These are phyloP conservation scores for Drosophila seguyi DNA, from an alignment of 1,140 invertebrate genomes.

Conservation along the genomic window DNA sequence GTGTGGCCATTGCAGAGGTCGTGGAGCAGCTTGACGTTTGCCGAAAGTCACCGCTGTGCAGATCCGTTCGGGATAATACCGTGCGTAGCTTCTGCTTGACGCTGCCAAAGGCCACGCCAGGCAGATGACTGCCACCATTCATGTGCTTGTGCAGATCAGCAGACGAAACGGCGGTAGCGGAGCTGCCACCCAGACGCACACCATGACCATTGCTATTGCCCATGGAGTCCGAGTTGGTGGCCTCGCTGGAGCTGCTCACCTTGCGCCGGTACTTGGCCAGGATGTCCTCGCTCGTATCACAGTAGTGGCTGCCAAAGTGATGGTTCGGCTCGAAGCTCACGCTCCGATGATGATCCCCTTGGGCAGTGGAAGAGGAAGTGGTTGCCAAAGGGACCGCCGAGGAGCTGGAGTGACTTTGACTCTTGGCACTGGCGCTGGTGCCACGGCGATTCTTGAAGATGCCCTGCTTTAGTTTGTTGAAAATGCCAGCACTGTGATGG, in stretches of 20 bases:
- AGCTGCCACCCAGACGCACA: conserved; percentile 5
- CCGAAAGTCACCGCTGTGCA: conserved; percentile 86
- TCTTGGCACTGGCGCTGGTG: conserved; percentile 83
- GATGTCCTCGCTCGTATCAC: conserved; percentile 92
- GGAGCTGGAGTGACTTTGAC: conserved; percentile 40
- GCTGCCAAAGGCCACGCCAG: conserved; percentile 88
- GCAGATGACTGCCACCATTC: conserved; percentile 57
- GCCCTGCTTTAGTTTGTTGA: conserved; percentile 89
- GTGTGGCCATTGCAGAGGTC: conserved; percentile 66
- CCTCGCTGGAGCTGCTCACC: conserved; percentile 88
- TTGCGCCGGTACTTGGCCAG: conserved; percentile 97
- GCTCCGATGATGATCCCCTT: conserved; percentile 45
- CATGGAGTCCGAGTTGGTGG: conserved; percentile 85
- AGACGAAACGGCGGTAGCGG: not conserved
- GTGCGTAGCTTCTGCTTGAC: conserved; percentile 96
- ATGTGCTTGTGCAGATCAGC: conserved; percentile 45
- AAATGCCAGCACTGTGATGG: conserved; percentile 86
- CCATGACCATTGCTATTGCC: conserved; percentile 63
- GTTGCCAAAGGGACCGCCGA: not conserved
- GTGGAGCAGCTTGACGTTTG: conserved; percentile 62
- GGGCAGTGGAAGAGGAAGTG: conserved; percentile 7
- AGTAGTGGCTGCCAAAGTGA: conserved; percentile 52
- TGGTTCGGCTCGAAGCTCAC: conserved; percentile 74
- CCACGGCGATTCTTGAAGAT: conserved; percentile 88
- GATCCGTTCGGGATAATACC: conserved; percentile 94